phyloP scores from a whole-genome alignment of 2,888 invertebrate species.

The Augiades crinisus region DNA sequence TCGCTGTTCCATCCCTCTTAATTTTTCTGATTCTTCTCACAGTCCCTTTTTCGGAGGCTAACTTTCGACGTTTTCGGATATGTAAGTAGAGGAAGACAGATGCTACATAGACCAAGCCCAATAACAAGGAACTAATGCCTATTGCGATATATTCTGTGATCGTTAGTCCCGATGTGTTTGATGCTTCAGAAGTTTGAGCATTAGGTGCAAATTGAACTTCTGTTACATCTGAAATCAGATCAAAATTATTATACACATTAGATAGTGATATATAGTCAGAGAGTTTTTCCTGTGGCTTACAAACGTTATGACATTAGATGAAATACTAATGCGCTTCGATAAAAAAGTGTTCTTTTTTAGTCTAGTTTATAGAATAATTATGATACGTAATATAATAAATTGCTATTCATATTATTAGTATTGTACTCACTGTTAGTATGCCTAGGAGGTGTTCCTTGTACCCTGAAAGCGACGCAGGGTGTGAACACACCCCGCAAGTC shows the following conservation, averaged over 20 bases:
- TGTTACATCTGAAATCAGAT: slow-evolving; percentile 84
- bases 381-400: too few relatives aligned
- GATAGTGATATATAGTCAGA: too few relatives aligned
- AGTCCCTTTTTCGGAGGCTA: slow-evolving; percentile 68
- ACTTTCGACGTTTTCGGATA: slow-evolving; percentile 84
- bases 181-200: slow-evolving; percentile 79
- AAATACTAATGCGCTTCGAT: too few relatives aligned
- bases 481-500: slow-evolving; percentile 85
- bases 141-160: slow-evolving; percentile 91
- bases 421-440: slow-evolving; percentile 83
- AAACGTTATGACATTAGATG: too few relatives aligned
- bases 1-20: slow-evolving; percentile 63
- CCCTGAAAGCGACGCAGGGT: slow-evolving; percentile 92
- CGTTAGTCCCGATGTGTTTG: slow-evolving; percentile 82
- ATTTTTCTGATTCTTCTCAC: slow-evolving; percentile 58
- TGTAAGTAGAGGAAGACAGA: slow-evolving; percentile 92
- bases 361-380: too few relatives aligned
- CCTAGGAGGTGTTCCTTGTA: slow-evolving; percentile 89
- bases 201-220: slow-evolving; percentile 90
- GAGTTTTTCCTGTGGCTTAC: not conserved
- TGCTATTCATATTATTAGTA: too few relatives aligned
- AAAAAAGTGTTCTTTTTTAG: too few relatives aligned
- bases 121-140: slow-evolving; percentile 89
- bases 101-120: slow-evolving; percentile 93
- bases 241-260: not conserved